Percentiles rank a stretch among this genome's conserved stretches.
phyloP scores from a whole-genome alignment of 2,797 vertebrate species.

The Hemibagrus guttatus region DNA sequence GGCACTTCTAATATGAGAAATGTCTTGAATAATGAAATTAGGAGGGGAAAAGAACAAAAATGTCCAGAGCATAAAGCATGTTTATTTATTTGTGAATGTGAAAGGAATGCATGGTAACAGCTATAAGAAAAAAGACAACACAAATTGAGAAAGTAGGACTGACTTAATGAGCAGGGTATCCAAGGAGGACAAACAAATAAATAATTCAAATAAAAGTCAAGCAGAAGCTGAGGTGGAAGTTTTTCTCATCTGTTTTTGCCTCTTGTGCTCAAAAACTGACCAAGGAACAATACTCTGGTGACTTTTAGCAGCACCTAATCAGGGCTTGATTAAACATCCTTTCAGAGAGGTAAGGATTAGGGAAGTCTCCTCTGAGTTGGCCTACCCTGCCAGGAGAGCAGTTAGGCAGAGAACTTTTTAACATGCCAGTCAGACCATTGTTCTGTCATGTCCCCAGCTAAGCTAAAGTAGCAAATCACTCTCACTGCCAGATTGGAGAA shows the following conservation, averaged over 20 bases:
- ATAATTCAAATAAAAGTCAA: slow-evolving; percentile 62
- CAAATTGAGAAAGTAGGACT: slow-evolving; percentile 46
- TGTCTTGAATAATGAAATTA: slow-evolving; percentile 2
- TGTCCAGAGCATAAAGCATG: background rate
- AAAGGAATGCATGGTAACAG: slow-evolving; percentile 41
- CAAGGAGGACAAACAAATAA: slow-evolving; percentile 53
- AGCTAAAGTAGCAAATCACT: slow-evolving; percentile 52
- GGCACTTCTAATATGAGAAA: slow-evolving; percentile 41
- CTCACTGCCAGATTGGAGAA: slow-evolving; percentile 45
- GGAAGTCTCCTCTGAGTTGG: slow-evolving; percentile 63
- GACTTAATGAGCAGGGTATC: slow-evolving; percentile 56
- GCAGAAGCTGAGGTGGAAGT: slow-evolving; percentile 56
- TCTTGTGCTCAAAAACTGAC: slow-evolving; percentile 41
- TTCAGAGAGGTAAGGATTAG: slow-evolving; percentile 63
- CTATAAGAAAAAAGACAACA: slow-evolving; percentile 22
- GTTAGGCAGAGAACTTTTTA: slow-evolving; percentile 45
- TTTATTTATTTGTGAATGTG: slow-evolving; percentile 44
- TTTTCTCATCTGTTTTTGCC: slow-evolving; percentile 56
- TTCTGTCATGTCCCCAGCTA: slow-evolving; percentile 44
- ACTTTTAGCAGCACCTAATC: slow-evolving; percentile 58
- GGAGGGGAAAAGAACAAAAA: slow-evolving; percentile 39
- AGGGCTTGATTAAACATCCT: slow-evolving; percentile 67
- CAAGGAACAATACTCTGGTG: slow-evolving; percentile 57
- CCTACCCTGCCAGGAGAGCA: slow-evolving; percentile 58
- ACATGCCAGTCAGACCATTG: slow-evolving; percentile 36